Evolutionary conservation across 2,113 vertebrate species (phyloP).

Genomic region (Hyperopisus bebe): DNA sequence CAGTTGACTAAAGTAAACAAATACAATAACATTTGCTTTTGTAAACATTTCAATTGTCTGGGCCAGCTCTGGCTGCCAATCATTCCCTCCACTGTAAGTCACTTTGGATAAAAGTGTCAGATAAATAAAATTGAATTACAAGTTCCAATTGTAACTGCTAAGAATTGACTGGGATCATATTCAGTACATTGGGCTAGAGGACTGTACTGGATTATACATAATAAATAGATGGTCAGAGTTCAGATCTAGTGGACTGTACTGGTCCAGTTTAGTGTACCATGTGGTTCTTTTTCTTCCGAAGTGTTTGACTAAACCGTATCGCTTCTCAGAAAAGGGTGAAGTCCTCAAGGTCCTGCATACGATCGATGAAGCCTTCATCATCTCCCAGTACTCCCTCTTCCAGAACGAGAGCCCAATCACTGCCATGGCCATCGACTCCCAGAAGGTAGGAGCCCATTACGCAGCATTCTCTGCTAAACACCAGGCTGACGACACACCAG

Average conservation of each 20-base stretch:
- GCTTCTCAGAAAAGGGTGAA: conserved; percentile 63
- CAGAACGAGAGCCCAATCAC: conserved; percentile 60
- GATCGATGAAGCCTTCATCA: conserved; percentile 61
- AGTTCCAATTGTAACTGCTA: background rate
- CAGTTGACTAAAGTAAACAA: background rate
- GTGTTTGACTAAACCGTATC: background rate
- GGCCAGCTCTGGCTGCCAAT: background rate
- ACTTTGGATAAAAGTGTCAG: background rate
- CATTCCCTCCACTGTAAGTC: background rate
- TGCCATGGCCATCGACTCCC: conserved; percentile 63
- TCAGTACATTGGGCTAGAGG: background rate
- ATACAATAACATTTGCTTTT: background rate
- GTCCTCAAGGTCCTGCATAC: conserved; percentile 67
- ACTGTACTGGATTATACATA: background rate
- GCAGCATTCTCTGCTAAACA: background rate
- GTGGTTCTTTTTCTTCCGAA: background rate
- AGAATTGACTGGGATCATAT: background rate
- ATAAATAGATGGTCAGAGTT: background rate
- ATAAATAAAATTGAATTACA: background rate
- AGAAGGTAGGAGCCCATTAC: conserved; percentile 47
- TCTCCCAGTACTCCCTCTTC: conserved; percentile 68
- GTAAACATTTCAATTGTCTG: background rate
- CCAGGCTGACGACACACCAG: background rate
- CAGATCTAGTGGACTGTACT: background rate
- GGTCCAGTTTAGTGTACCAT: background rate